Conservation (phyloP, 2,113 vertebrate genomes). For the Osmerus eperlanus region DNA sequence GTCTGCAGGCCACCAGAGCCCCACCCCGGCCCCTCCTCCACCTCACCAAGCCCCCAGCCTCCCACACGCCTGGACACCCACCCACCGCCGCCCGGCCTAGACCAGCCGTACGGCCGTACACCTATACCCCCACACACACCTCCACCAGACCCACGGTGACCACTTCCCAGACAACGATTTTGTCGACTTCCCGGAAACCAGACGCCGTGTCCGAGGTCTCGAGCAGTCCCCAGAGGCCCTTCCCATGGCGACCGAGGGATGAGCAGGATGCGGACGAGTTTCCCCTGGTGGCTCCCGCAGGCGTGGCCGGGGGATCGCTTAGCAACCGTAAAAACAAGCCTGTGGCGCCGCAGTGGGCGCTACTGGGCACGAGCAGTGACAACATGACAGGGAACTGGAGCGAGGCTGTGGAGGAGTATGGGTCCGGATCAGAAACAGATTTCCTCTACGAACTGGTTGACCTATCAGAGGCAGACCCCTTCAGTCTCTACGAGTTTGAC, state of each 20-base stretch:
- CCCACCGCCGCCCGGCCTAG: not conserved
- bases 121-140: not conserved
- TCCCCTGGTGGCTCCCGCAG: slow-evolving; percentile 2
- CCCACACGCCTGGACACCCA: not conserved
- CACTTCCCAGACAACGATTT: slow-evolving; percentile 5
- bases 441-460: slow-evolving; percentile 49
- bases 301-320: slow-evolving; percentile 18
- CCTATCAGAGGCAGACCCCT: slow-evolving; percentile 29
- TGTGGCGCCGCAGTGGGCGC: slow-evolving; percentile 30
- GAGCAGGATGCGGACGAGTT: slow-evolving; percentile 21
- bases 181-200: slow-evolving; percentile 27
- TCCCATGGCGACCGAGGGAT: slow-evolving; percentile 23
- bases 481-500: slow-evolving; percentile 53
- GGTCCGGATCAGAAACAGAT: slow-evolving; percentile 37
- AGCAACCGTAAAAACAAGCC: slow-evolving; percentile 67
- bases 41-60: slow-evolving; percentile 58
- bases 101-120: not conserved
- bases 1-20: slow-evolving; percentile 3
- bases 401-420: slow-evolving; percentile 22
- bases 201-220: slow-evolving; percentile 17
- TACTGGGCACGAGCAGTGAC: slow-evolving; percentile 14
- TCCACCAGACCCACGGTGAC: slow-evolving; percentile 4
- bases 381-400: slow-evolving; percentile 44
- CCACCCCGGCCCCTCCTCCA: slow-evolving; percentile 38
- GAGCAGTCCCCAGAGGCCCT: slow-evolving; percentile 5